Evolutionary conservation across 2,888 invertebrate genomes (phyloP).

Genomic region (Cyaniris semiargus): DNA sequence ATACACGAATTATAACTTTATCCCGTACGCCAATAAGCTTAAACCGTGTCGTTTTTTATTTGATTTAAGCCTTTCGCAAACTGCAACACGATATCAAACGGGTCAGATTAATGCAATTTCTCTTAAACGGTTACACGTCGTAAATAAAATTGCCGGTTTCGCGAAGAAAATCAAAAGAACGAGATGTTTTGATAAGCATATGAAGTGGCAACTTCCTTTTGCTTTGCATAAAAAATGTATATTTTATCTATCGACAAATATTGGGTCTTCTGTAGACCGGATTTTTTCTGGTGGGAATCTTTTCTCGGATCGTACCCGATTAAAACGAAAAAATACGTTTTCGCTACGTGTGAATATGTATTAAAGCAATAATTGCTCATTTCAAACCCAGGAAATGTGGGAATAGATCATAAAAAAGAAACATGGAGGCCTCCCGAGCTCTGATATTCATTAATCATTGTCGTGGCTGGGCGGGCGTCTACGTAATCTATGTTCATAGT

Average conservation of each 20-base stretch:
- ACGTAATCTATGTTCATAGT: constrained; percentile 49
- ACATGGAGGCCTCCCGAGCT: constrained; percentile 57
- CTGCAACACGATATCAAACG: constrained; percentile 79
- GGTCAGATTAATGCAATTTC: constrained; percentile 81
- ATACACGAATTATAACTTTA: constrained; percentile 58
- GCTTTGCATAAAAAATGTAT: neutral
- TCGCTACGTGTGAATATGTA: constrained; percentile 8
- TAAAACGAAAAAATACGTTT: neutral
- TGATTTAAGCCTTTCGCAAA: constrained; percentile 55
- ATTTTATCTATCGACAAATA: neutral
- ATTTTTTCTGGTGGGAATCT: neutral
- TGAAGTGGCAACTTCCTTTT: constrained; percentile 31
- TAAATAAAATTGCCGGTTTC: constrained; percentile 78
- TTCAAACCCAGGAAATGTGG: constrained; percentile 42
- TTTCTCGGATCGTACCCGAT: neutral
- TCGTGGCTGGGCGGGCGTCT: constrained; percentile 54
- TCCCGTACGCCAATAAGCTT: constrained; percentile 47
- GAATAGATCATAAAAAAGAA: constrained; percentile 43
- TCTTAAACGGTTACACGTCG: constrained; percentile 80
- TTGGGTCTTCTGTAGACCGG: neutral
- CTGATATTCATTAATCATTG: constrained; percentile 73
- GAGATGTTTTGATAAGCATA: constrained; percentile 61
- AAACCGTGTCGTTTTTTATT: constrained; percentile 47
- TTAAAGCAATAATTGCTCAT: constrained; percentile 2
- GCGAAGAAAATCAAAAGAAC: constrained; percentile 59